Evolutionary conservation across 2,888 invertebrate genomes (phyloP), one percentile per base, ranked within the genome.

Genomic region (Papilio gigon): DNA sequence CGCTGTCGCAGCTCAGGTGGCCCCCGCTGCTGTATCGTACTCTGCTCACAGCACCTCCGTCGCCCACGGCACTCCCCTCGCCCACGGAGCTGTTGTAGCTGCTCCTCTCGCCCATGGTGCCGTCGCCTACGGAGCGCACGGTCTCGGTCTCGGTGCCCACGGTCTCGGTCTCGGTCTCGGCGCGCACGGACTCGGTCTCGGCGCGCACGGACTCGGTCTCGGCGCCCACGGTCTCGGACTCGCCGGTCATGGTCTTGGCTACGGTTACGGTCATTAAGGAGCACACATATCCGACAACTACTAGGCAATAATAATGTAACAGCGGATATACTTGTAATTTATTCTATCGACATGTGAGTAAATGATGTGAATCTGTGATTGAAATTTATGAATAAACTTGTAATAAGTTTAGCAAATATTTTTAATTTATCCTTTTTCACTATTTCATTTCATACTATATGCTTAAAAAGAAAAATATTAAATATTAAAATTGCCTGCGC

Each of bases 11-110:
- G 77, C 80, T 17, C 71, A 77, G 60, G 76, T 78, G 25, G 76
- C 81, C 68, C 71, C 63, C 27, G 76, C 75, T 61, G 72, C 74
- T 20, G 71, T 74, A 53, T 74, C 76, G 53, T 72, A 76, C 70
- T 70, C 75, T 33, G 75, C 78, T 20, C 78, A 79, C 65, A 75
- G 76, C 62, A 75, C 75, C 67, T 75, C 79, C 61, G 74, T 83
- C 63, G 81, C 81, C 70, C 77, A 78, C 67, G 80, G 78, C 33
- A 72, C 77, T 59, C 74, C 74, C 27, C 71, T 76, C n/a, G 77
- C 76, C 37, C 77, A 81, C 68, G 76, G 77, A 37, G 75, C 76
- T 27, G 78, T 79, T 25, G 78, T 73, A 44, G 68, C 71, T 37
- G 74, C 78, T 65, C 74, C 74, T 42, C 70, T 76, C 9, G 77